Base-by-base conservation (phyloP, 2,888 invertebrate species). In the Amorpha juglandis region DNA sequence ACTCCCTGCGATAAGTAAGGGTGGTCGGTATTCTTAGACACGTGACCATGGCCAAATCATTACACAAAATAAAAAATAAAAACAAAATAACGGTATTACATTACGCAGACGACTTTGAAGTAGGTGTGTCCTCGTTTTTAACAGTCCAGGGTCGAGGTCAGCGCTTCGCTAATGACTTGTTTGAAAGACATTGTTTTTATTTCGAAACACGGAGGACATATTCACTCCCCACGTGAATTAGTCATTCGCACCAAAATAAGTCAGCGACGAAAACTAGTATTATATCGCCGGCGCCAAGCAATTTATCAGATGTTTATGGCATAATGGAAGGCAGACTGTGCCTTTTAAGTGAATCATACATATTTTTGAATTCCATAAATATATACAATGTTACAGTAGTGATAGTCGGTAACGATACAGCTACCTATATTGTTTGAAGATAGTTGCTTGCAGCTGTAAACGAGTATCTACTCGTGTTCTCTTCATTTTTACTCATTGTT, bases 141-240 rank as follows among this genome's bases (percentile, higher is more conserved):
- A 70, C 68, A 66, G 68, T 62, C 65, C 74, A 74, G 66, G 74
- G 76, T 70, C 73, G 67, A 69, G 68, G 68, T 66, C 42, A 48
- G 69, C 68, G 50, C 55, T 55, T 62, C 70, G 70, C 70, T 69
- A 71, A 70, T 68, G 64, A 58, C 58, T 51, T 16, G 64, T 45
- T 64, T 45, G 11, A 55, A 55, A 55, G 55, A n/a, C 48, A 58
- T 48, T n/a, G n/a, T n/a, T 65, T 42, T 58, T 38, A 19, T 58
- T 55, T 58, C 33, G 55, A 35, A 55, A 33, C 35, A 21, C n/a
- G 48, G 64, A 65, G 64, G 64, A 58, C 64, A 48, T n/a, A n/a
- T n/a, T 58, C 64, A 48, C 64, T 35, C 64, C 58, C 64, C 48
- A 65, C 64, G 55, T 58, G 38, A 48, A 19, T 48, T 42, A 58